Evolutionary conservation across 1,140 invertebrate genomes (phyloP).

Genomic region (Temnothorax longispinosus): DNA sequence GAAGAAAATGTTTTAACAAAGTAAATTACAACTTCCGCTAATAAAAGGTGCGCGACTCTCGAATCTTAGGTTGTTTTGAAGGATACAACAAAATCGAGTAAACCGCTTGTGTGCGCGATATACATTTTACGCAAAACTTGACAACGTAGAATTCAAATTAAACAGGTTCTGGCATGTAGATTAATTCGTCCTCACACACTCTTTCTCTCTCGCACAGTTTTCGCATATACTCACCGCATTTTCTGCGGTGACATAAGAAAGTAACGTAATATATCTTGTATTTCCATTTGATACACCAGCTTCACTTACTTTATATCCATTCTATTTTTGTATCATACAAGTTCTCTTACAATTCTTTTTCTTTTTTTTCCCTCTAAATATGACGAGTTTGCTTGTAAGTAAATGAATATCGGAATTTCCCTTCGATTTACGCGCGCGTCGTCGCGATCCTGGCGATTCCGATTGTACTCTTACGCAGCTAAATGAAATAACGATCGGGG

Average conservation of each 20-base stretch:
- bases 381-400: slow-evolving; percentile 65
- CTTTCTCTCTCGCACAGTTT: slow-evolving; percentile 28
- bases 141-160: slow-evolving; percentile 5
- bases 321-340: slow-evolving; percentile 73
- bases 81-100: slow-evolving; percentile 61
- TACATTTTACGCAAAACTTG: slow-evolving; percentile 62
- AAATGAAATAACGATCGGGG: slow-evolving; percentile 81
- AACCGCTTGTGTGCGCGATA: slow-evolving; percentile 40
- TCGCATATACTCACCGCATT: slow-evolving; percentile 49
- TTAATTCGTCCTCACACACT: background rate
- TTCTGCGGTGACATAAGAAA: slow-evolving; percentile 66
- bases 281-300: slow-evolving; percentile 72
- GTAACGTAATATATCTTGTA: slow-evolving; percentile 71
- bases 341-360: slow-evolving; percentile 68
- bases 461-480: slow-evolving; percentile 79
- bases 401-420: slow-evolving; percentile 67
- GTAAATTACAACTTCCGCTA: background rate
- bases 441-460: slow-evolving; percentile 76
- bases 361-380: slow-evolving; percentile 62
- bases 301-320: slow-evolving; percentile 72
- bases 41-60: background rate
- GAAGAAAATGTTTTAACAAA: slow-evolving; percentile 6
- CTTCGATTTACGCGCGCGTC: slow-evolving; percentile 50
- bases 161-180: slow-evolving; percentile 8
- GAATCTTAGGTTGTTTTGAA: background rate